Base-by-base conservation (phyloP, 2,797 vertebrate species). In the Lindbergichthys nudifrons region DNA sequence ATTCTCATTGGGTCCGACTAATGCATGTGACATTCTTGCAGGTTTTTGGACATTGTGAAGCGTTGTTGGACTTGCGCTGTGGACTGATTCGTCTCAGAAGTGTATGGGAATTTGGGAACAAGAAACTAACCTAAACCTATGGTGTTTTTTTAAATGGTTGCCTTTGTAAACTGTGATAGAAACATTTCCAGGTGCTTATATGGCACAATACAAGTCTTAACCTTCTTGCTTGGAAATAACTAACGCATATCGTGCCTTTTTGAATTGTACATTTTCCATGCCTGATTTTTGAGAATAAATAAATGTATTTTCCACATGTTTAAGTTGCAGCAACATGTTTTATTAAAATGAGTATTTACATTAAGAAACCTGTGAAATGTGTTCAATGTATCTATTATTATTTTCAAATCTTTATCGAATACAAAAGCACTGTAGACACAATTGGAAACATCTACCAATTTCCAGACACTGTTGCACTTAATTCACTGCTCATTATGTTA, bases 41-140 rank as follows among this genome's bases (percentile, higher is more conserved):
- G 92, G 82, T 78, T 79, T 36, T 73, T 63, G 65, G 70, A 83
- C 62, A 9, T 54, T 54, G 42, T 70, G 71, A 59, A 83, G 77
- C 81, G 79, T 81, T 59, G 39, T 66, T 16, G 30, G 68, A 75
- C 73, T 75, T 82, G 48, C 47, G 36, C 72, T 57, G 30, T 87
- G 88, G 86, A 90, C 88, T 80, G 79, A 89, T 80, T 69, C 2
- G 26, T 72, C 88, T 83, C 81, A 86, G 70, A 85, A 88, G 83
- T 65, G 67, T 84, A 75, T 10, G 43, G 61, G 46, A 77, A 70
- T 81, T 62, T 84, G 36, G 67, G 48, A 70, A 88, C 52, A 74
- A 80, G 59, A 42, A 62, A 82, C 83, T 88, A 80, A 85, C 74
- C 77, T 77, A 54, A 69, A 30, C 2, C 5, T 30, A 30, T 3